Base-by-base conservation (phyloP, 2,797 vertebrate genomes). In the Esox lucius region DNA sequence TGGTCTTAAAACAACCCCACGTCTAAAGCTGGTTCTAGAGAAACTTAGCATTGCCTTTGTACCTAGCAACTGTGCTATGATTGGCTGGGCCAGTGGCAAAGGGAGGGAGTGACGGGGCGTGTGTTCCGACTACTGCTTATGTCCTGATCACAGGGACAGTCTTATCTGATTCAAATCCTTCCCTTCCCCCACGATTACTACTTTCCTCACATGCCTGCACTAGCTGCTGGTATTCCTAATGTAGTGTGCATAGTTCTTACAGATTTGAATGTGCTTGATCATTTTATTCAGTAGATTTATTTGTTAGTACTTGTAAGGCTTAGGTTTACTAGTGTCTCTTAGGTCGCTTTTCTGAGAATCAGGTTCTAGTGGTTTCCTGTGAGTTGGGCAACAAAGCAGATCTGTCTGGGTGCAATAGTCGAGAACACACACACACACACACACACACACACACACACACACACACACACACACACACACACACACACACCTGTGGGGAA, bases 51-150 rank as follows among this genome's bases (percentile, higher is more conserved):
- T 71, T 28, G 75, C 74, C 75, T 73, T 80, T 75, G 80, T 76
- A 85, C 93, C 85, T 92, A 92, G 94, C 91, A 95, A 95, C 94
- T 93, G 91, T 13, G 68, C 78, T 81, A 70, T 86, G 90, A 94
- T 95, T 94, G 93, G 94, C 73, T 81, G 42, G 59, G 70, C 35
- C 7, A 5, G 85, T 78, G 80, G 90, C 85, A 84, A 90, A 89
- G 77, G 22, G 66, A 85, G 64, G 28, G 83, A 78, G 85, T 19
- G 24, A 26, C 81, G 75, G 85, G 89, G 78, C 74, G 26, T 81
- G 46, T 16, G 48, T 16, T 13, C 48, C 53, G 61, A 42, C 42
- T 66, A 75, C 74, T 83, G 88, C 85, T 86, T 90, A 91, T 90
- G 78, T 64, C 74, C 78, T 75, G 75, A 85, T 89, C 86, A 86